Conservation (phyloP, 2,888 invertebrate genomes). For the Acheta domesticus region DNA sequence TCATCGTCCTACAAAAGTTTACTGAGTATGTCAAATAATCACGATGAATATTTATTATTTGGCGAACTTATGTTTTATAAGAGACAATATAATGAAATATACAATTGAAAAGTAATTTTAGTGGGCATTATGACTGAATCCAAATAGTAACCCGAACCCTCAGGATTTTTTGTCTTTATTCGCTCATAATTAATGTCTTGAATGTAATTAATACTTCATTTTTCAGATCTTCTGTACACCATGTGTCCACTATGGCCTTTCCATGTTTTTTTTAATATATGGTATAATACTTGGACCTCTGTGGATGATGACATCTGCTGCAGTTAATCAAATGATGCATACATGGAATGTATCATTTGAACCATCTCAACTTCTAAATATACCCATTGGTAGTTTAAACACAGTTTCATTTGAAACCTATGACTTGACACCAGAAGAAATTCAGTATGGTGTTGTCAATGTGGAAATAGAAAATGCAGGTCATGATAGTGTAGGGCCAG, state of each 20-base stretch:
- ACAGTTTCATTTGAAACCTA: constrained; percentile 49
- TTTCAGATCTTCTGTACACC: too few species aligned
- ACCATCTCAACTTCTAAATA: constrained; percentile 45
- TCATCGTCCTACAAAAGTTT: too few species aligned
- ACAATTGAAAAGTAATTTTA: too few species aligned
- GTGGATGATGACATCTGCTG: constrained; percentile 53
- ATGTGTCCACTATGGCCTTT: constrained; percentile 64
- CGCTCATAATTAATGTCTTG: too few species aligned
- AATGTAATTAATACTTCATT: too few species aligned
- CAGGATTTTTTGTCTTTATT: too few species aligned
- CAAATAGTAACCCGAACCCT: too few species aligned
- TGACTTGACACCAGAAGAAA: constrained; percentile 42
- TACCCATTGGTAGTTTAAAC: constrained; percentile 52
- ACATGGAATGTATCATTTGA: constrained; percentile 44
- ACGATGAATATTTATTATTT: too few species aligned
- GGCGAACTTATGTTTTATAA: too few species aligned
- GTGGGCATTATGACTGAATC: too few species aligned
- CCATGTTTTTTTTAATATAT: constrained; percentile 57
- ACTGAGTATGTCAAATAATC: too few species aligned
- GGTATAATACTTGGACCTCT: constrained; percentile 54
- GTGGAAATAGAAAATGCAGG: constrained; percentile 22
- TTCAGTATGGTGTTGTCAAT: constrained; percentile 25
- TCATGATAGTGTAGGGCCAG: neutral
- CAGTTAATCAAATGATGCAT: constrained; percentile 43
- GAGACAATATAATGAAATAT: too few species aligned